phyloP scores from a whole-genome alignment of 1,140 invertebrate genomes.

The Pogonognathellus flavescens region DNA sequence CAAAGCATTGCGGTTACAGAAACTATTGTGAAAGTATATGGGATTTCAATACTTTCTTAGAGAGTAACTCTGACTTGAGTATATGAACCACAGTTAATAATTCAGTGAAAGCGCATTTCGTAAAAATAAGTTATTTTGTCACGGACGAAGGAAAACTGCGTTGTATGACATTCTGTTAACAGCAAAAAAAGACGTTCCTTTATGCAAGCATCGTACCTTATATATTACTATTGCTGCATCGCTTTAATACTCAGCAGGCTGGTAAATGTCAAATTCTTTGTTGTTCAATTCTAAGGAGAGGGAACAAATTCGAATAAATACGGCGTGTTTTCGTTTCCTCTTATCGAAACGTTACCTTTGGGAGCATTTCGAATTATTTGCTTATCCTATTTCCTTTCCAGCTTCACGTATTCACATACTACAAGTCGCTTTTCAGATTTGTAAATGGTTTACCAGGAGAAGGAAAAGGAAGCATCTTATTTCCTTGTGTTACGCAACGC shows the following conservation, averaged over 20 bases:
- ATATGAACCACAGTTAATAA: no score
- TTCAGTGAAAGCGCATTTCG: no score
- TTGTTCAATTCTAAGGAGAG: not conserved
- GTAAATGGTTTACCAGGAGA: not conserved
- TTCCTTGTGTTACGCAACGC: not conserved
- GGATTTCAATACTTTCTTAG: no score
- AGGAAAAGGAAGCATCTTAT: constrained; percentile 9
- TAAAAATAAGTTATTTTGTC: no score
- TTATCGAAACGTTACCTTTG: not conserved
- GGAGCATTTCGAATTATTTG: not conserved
- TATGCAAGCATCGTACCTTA: no score
- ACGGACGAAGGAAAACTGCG: no score
- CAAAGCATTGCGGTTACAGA: no score
- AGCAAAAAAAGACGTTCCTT: no score
- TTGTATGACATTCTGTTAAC: no score
- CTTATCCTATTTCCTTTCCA: not conserved
- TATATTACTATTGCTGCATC: not conserved
- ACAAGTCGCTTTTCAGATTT: not conserved
- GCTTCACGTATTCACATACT: not conserved
- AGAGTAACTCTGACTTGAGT: no score
- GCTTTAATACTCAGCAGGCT: not conserved
- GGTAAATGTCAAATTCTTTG: not conserved
- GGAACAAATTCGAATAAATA: constrained; percentile 10
- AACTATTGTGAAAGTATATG: no score
- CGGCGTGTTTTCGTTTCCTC: constrained; percentile 13